Percentiles rank a stretch among this genome's conserved stretches.
Evolutionary conservation across 2,888 invertebrate species (phyloP).

Genomic region (Steinernema carpocapsae): DNA sequence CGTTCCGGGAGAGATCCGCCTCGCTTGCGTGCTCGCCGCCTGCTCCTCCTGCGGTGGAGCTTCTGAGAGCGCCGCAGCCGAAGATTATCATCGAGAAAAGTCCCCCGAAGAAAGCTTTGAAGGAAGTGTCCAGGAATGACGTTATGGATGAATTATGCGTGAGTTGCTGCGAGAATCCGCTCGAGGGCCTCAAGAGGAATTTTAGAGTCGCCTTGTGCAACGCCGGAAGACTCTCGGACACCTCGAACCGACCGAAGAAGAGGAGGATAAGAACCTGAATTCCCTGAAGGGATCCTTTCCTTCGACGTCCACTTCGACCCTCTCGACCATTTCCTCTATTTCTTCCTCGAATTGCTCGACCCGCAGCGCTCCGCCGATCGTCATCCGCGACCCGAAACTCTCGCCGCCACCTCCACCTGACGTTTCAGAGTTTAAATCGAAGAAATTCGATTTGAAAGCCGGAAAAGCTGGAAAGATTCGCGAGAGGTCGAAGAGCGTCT

Average conservation of each 20-base stretch:
- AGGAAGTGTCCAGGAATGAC: slow-evolving; percentile 21
- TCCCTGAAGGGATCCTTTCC: background rate
- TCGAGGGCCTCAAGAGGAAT: no score
- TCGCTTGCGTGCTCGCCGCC: slow-evolving; percentile 20
- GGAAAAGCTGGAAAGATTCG: background rate
- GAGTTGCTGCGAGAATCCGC: background rate
- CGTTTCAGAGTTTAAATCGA: background rate
- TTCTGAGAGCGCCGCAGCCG: background rate
- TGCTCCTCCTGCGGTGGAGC: background rate
- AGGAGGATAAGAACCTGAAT: background rate
- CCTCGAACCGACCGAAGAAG: background rate
- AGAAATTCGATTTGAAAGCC: background rate
- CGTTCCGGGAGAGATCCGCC: slow-evolving; percentile 1
- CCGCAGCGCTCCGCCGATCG: background rate
- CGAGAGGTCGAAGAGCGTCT: slow-evolving; percentile 26
- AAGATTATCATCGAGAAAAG: background rate
- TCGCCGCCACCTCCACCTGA: slow-evolving; percentile 8
- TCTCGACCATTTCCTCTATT: slow-evolving; percentile 10
- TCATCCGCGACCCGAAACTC: background rate
- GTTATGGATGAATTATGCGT: slow-evolving; percentile 34
- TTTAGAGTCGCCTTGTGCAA: slow-evolving; percentile 17
- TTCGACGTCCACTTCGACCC: slow-evolving; percentile 22
- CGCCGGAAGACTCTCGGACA: slow-evolving; percentile 22
- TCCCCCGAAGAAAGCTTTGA: background rate
- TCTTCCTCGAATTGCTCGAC: background rate